A percentile compares a stretch with the other conserved stretches of the same genome.
Evolutionary conservation across 2,888 invertebrate genomes (phyloP).

Genomic region (Macrophya alboannulata): DNA sequence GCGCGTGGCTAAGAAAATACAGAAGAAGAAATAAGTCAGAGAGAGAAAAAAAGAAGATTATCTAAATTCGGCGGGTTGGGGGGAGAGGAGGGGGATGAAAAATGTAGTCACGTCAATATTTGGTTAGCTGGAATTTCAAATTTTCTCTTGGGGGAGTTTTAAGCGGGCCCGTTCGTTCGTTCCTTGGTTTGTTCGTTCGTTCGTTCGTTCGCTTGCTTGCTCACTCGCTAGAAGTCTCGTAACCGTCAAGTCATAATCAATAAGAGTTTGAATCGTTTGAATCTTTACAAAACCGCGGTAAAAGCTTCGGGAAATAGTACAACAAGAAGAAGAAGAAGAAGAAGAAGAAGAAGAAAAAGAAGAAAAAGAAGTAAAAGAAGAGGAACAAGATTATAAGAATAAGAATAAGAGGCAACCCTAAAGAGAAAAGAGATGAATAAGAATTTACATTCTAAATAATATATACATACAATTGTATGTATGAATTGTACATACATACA

Average conservation of each 20-base stretch:
- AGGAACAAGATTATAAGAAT: background rate
- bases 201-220: too few species aligned
- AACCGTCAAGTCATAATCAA: constrained; percentile 20
- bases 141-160: constrained; percentile 40
- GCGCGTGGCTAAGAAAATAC: background rate
- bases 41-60: background rate
- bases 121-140: constrained; percentile 52
- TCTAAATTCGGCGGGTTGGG: background rate
- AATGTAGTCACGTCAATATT: constrained; percentile 52
- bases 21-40: background rate
- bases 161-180: background rate
- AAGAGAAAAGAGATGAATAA: constrained; percentile 1
- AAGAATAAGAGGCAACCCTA: background rate
- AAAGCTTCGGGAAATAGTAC: background rate
- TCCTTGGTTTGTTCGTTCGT: too few species aligned
- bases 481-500: background rate
- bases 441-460: background rate
- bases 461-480: too few species aligned
- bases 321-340: background rate
- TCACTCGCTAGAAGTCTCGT: background rate
- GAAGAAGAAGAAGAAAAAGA: background rate
- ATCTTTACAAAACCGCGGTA: background rate
- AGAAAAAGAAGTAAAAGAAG: background rate
- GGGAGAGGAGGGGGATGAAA: background rate
- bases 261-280: constrained; percentile 43